Base-by-base conservation (phyloP, 2,797 vertebrate genomes). In the Sebastiscus albofasciatus region DNA sequence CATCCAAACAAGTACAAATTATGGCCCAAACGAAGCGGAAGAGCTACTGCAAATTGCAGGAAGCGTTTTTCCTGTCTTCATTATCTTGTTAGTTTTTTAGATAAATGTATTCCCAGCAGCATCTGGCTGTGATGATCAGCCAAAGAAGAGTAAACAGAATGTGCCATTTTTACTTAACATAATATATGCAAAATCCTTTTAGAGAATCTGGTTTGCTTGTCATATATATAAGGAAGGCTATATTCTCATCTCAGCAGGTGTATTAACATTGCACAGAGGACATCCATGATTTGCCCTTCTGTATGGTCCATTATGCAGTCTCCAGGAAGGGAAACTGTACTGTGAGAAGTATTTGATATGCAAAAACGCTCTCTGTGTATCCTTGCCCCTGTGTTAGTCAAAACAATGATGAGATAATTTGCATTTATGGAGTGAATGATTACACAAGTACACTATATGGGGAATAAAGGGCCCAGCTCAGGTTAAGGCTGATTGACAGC, bases 401-500 rank as follows among this genome's bases (percentile, higher is more conserved):
- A 90, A 93, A 93, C 91, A 93, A 90, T 85, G 90, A 91, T 90
- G 88, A 90, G 89, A 93, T 90, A 75, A 93, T 94, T 94, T 91
- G 88, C 92, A 94, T 94, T 94, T 94, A 94, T 94, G 88, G 90
- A 95, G 90, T 94, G 90, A 94, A 94, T 94, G 91, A 95, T 94
- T 90, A 93, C 91, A 91, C 90, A 89, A 91, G 87, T 92, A 94
- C 91, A 94, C 92, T 93, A 92, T 94, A 94, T 91, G 89, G 88
- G 90, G 76, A 90, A 93, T 86, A 93, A 94, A 92, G 83, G 88
- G 83, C 81, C 86, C 75, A 84, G 87, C 88, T 92, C 92, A 94
- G 92, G 92, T 94, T 95, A 95, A 95, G 93, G 78, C 93, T 95
- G 95, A 95, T 73, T 94, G 95, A 94, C 94, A 90, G 92, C 72